Percentiles rank a stretch among this genome's conserved stretches.
Conservation (phyloP, 2,797 vertebrate genomes). For the Liasis olivaceus region DNA sequence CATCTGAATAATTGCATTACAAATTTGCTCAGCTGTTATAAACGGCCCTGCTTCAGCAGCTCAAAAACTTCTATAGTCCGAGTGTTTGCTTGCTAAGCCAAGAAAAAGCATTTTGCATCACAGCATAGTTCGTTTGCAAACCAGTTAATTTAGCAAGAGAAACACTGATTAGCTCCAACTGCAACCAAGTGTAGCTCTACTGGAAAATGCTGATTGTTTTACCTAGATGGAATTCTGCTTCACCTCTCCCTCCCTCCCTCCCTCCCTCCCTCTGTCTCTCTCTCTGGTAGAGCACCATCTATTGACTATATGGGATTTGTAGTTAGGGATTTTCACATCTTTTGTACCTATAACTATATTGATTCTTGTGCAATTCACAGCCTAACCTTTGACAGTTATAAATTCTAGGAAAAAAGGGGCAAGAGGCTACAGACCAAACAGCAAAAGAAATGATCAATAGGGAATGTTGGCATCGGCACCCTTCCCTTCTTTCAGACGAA, state of each 20-base stretch:
- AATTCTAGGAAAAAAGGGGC: constrained; percentile 25
- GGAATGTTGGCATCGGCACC: constrained; percentile 6
- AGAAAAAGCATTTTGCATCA: not conserved
- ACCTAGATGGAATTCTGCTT: not conserved
- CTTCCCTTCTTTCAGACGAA: not conserved
- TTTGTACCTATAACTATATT: constrained; percentile 32
- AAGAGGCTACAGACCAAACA: constrained; percentile 1
- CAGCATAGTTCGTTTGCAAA: not conserved
- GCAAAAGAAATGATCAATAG: constrained; percentile 29
- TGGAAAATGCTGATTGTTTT: not conserved
- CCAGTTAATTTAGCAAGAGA: not conserved
- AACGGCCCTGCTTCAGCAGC: not conserved
- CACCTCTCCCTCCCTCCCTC: not conserved
- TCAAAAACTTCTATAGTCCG: not conserved
- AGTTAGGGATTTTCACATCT: constrained; percentile 28
- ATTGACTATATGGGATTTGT: constrained; percentile 25
- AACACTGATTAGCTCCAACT: not conserved
- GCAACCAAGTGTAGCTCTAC: not conserved
- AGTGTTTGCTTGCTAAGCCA: not conserved
- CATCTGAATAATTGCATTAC: not conserved
- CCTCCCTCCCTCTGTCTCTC: not conserved
- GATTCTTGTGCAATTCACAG: constrained; percentile 35
- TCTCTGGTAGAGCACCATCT: constrained; percentile 22
- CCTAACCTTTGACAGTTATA: constrained; percentile 33
- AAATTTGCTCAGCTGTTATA: not conserved